A percentile compares a stretch with the other conserved stretches of the same genome.
Conservation (phyloP, 2,113 vertebrate species). For the Speoplatyrhinus poulsoni region DNA sequence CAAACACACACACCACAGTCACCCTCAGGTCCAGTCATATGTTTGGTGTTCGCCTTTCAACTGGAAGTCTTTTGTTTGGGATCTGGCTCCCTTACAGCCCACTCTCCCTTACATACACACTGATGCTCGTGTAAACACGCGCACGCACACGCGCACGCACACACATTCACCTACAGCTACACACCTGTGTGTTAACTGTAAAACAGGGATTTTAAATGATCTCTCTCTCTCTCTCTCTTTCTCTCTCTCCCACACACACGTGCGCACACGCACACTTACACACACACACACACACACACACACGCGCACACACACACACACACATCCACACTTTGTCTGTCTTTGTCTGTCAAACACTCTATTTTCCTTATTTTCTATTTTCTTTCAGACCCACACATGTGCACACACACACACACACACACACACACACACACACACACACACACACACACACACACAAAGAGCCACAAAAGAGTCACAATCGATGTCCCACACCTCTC, state of each 20-base stretch:
- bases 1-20: neutral
- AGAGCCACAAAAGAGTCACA: neutral
- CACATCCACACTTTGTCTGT: neutral
- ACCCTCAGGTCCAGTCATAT: conserved; percentile 28
- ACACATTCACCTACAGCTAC: neutral
- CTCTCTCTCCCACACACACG: neutral
- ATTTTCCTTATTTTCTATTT: neutral
- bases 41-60: conserved; percentile 7
- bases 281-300: too few species aligned
- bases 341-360: neutral
- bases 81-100: conserved; percentile 13
- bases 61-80: conserved; percentile 34
- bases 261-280: neutral
- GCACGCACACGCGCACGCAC: conserved; percentile 10
- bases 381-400: neutral
- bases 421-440: neutral
- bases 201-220: neutral
- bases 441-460: conserved; percentile 4
- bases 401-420: neutral
- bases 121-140: neutral
- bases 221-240: neutral
- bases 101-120: conserved; percentile 33
- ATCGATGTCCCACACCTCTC: conserved; percentile 1
- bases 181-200: conserved; percentile 4
- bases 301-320: too few species aligned